A percentile compares a stretch with the other conserved stretches of the same genome.
These are phyloP conservation scores for Malurus cyaneus DNA, from an alignment of 2,113 vertebrate species.

Conservation along the genomic window DNA sequence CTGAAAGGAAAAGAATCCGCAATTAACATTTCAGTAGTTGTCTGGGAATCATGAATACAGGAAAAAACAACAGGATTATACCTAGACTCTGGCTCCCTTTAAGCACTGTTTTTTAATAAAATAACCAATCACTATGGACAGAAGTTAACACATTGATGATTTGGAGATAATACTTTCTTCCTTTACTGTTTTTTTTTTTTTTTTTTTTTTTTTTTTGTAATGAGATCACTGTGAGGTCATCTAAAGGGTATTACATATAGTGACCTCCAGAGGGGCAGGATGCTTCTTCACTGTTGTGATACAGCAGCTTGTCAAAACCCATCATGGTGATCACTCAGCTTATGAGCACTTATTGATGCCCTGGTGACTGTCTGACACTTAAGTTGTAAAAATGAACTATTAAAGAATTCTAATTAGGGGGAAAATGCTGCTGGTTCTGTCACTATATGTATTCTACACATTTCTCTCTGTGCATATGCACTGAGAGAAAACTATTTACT, in stretches of 20 bases:
- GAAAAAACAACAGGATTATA: background rate
- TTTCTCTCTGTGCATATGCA: background rate
- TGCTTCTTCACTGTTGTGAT: background rate
- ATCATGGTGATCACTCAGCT: background rate
- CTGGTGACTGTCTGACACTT: background rate
- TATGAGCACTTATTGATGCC: background rate
- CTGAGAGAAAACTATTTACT: background rate
- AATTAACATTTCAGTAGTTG: background rate
- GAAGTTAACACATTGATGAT: background rate
- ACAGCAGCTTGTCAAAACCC: background rate
- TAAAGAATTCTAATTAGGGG: background rate
- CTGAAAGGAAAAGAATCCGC: conserved; percentile 71
- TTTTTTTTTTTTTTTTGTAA: background rate
- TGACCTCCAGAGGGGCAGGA: background rate
- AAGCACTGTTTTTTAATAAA: background rate
- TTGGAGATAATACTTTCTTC: background rate
- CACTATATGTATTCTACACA: background rate
- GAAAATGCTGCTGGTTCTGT: background rate
- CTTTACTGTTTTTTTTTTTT: background rate
- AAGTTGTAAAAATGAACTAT: background rate
- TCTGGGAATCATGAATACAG: background rate
- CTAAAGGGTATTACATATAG: background rate
- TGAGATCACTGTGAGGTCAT: background rate
- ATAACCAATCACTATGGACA: background rate
- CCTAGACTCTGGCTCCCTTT: background rate